A percentile compares a stretch with the other conserved stretches of the same genome.
Evolutionary conservation across 2,888 invertebrate species (phyloP).

Genomic region (Ferrisia virgata): DNA sequence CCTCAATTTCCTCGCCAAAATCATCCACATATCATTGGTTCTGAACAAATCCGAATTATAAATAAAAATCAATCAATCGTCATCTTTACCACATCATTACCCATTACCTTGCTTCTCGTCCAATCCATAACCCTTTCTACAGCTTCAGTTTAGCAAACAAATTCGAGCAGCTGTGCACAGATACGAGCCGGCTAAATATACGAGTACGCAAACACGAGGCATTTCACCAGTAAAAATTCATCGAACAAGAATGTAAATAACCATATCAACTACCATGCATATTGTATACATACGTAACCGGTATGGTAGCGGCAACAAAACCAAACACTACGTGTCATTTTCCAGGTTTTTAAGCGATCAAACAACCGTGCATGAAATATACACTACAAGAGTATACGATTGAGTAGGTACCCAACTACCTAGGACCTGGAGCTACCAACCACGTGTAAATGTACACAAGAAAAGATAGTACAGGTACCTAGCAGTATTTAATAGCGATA

Average conservation of each 20-base stretch:
- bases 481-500: not conserved
- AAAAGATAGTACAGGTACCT: not conserved
- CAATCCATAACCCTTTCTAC: not conserved
- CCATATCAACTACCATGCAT: not conserved
- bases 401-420: too few relatives aligned
- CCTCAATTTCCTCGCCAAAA: too few relatives aligned
- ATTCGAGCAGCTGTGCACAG: not conserved
- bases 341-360: slow-evolving; percentile 24
- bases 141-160: not conserved
- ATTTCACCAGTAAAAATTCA: not conserved
- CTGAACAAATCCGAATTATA: not conserved
- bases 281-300: not conserved
- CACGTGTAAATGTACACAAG: not conserved
- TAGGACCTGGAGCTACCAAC: too few relatives aligned
- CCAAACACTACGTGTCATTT: slow-evolving; percentile 18
- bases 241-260: slow-evolving; percentile 30
- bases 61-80: not conserved
- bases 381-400: not conserved
- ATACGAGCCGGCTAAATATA: not conserved
- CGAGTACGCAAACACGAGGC: not conserved
- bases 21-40: not conserved
- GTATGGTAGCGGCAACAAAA: not conserved
- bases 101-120: not conserved
- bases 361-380: slow-evolving; percentile 7
- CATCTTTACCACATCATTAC: not conserved